A percentile compares a stretch with the other conserved stretches of the same genome.
These are phyloP conservation scores for Mnemiopsis leidyi DNA, from an alignment of 37 sponge, comb jelly and placozoan species.

Conservation along the genomic window DNA sequence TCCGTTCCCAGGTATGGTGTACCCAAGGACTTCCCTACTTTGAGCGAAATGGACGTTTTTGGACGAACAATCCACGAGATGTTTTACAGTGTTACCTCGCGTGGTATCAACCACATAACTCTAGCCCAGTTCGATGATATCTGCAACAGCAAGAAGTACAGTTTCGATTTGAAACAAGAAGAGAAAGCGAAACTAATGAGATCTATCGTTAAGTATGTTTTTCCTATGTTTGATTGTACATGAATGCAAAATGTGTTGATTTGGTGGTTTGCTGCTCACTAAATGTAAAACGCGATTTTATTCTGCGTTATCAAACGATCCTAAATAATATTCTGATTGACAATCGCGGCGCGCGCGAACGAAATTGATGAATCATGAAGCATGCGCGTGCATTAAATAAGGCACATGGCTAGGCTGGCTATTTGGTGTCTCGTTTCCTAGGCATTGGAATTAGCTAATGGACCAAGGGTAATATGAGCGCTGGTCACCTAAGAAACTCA, in stretches of 20 bases:
- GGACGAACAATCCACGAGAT: slow-evolving; percentile 41
- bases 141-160: neutral
- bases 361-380: too few species aligned
- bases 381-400: neutral
- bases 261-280: neutral
- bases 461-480: neutral
- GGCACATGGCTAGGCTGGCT: neutral
- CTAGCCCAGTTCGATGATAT: neutral
- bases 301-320: neutral
- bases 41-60: slow-evolving; percentile 10
- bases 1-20: neutral
- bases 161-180: neutral
- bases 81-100: neutral
- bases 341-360: neutral
- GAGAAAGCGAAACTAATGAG: neutral
- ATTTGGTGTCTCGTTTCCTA: neutral
- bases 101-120: slow-evolving; percentile 47
- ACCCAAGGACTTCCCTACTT: neutral
- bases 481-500: neutral
- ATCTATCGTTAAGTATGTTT: slow-evolving; percentile 4
- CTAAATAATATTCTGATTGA: neutral
- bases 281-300: neutral
- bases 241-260: neutral
- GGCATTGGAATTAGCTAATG: neutral
- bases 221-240: neutral